Evolutionary conservation across 2,888 invertebrate species (phyloP), one percentile per base, ranked within the genome.

Genomic region (Ichneumoninae sp.): DNA sequence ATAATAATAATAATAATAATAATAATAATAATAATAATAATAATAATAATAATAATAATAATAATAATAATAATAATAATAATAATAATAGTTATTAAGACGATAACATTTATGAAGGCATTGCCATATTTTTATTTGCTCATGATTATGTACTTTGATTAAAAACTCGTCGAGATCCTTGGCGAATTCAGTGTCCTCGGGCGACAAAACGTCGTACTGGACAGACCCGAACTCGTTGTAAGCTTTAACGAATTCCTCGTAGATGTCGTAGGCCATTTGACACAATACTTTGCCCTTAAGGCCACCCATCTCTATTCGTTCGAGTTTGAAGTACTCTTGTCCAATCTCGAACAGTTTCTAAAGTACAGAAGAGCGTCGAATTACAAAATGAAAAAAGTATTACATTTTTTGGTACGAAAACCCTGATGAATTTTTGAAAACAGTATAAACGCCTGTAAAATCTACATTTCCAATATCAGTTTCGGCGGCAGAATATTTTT

Each of bases 311-410:
- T 97, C 97, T 0, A 98, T 96, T 92, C 97, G 98, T 93, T 99
- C 98, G 84, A 98, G 93, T 92, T 98, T 98, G 65, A 96, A 94
- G 93, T 98, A 98, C 92, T 98, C 98, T 2, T 96, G 94, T 0
- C 97, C 97, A 0, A 97, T 96, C 60, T 96, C 95, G 87, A 98
- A 96, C 86, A 98, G 95, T 1, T 94, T 94, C 94, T 96, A 94
- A 30, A 65, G 54, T 8, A 16, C 30, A 36, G 47, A 13, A 80
- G 80, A 71, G 1, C 57, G 26, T 22, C 5, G 13, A 26, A 57
- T 57, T 26, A 13, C 13, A 8, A 40, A 40, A 71, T 70, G 6
- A 30, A 8, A 3, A 30, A 47, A 16, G 3, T 3, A 8, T 5
- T 10, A 40, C 40, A 40, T 10, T 2, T 10, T 10, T 40, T 40